Evolutionary conservation across 2,113 vertebrate genomes (phyloP), one percentile per base, ranked within the genome.

Genomic region (Manacus vitellinus): DNA sequence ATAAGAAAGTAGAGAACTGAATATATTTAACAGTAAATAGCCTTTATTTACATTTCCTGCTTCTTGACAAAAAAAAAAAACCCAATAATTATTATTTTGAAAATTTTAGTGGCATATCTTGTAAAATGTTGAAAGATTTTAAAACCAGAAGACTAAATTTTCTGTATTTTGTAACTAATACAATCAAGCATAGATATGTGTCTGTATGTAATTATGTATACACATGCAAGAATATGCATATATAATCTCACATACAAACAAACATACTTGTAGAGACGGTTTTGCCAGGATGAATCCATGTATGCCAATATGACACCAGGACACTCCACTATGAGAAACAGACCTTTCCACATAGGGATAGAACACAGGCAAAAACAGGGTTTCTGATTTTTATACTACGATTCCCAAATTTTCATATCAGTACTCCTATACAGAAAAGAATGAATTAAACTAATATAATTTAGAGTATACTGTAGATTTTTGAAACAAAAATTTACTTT

Each of bases 21-120:
- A 70, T 3, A 6, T 25, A 39, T 68, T 33, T 47, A 52, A 72
- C 7, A 3, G 2, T 27, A 75, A 72, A 72, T 4, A 31, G 8
- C 2, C 52, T 65, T 43, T 54, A 37, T 10, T 70, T 52, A 35
- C 2, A 25, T 55, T 71, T 21, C 1, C 0, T 44, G 1, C 3
- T 82, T 75, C 12, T 63, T 87, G 43, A 7, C 6, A 76, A 46
- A 89, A 80, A 46, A 89, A 80, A 37, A 21, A 0, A 0, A 39
- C 21, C 5, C 33, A 51, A 37, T 52, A 41, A 55, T 11, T 35
- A 4, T 28, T 35, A 59, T 27, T 71, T 56, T 72, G 11, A 51
- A 73, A 54, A 37, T 77, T 76, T 70, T 23, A 54, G 17, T 56
- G 35, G 1, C 12, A 49, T 16, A 16, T 19, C 31, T 75, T 52